Conservation (phyloP, 2,797 vertebrate species). For the Platalea minor region DNA sequence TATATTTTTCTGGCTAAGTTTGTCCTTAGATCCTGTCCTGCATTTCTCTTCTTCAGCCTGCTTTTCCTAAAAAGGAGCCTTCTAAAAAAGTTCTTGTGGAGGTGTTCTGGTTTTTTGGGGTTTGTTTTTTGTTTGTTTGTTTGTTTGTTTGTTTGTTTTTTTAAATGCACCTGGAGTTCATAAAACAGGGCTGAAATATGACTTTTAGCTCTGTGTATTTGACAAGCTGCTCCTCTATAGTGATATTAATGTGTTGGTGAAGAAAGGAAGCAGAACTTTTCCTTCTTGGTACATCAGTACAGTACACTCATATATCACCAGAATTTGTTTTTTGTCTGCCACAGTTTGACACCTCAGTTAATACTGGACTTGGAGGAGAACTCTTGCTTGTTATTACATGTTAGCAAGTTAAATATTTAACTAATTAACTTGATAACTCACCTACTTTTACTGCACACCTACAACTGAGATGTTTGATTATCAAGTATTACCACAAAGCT, state of each 20-base stretch:
- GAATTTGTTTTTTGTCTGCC: background rate
- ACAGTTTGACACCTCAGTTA: background rate
- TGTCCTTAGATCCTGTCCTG: background rate
- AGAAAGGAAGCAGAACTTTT: background rate
- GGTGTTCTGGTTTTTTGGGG: background rate
- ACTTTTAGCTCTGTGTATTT: background rate
- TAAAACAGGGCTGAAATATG: background rate
- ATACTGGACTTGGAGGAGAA: background rate
- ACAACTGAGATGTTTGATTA: background rate
- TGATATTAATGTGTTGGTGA: background rate
- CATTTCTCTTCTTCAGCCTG: background rate
- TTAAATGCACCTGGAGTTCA: background rate
- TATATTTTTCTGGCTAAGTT: background rate
- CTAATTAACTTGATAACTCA: background rate
- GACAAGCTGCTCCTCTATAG: background rate
- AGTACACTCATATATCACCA: background rate
- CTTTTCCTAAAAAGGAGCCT: background rate
- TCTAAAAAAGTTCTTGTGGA: background rate
- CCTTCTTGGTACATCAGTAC: background rate
- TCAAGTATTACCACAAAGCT: background rate
- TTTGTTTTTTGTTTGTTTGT: background rate
- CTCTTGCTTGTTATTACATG: background rate
- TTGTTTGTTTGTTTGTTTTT: background rate
- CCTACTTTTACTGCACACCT: background rate
- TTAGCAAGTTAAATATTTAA: background rate